Percentiles rank a stretch among this genome's conserved stretches.
phyloP scores from a whole-genome alignment of 2,797 vertebrate genomes.

The Macropodus opercularis region DNA sequence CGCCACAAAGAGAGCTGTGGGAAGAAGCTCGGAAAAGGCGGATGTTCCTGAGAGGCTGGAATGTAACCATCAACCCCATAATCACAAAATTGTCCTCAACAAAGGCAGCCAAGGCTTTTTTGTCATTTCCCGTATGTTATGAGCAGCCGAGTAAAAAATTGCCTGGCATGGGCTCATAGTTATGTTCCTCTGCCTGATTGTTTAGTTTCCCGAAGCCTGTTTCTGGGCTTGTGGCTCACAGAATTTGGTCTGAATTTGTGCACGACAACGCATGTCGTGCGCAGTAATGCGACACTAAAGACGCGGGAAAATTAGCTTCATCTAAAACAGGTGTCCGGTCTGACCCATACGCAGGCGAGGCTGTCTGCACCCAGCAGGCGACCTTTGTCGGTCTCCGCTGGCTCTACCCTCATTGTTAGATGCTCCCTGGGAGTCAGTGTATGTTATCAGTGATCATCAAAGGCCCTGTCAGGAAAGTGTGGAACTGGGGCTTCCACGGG shows the following conservation, averaged over 20 bases:
- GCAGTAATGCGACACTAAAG: conserved; percentile 20
- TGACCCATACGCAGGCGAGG: conserved; percentile 4
- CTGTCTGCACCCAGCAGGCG: conserved; percentile 12
- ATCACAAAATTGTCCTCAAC: conserved; percentile 65
- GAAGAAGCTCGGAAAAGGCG: conserved; percentile 28
- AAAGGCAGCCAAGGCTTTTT: conserved; percentile 54
- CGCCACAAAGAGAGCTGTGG: conserved; percentile 15
- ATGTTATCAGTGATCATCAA: conserved; percentile 82
- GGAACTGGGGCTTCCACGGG: conserved; percentile 74
- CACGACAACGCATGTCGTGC: too few relatives aligned
- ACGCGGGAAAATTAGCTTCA: too few relatives aligned
- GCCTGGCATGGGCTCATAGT: conserved; percentile 36
- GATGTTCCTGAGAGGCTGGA: conserved; percentile 37
- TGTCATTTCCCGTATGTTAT: conserved; percentile 62
- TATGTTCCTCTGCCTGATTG: conserved; percentile 42
- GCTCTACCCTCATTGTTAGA: conserved; percentile 75
- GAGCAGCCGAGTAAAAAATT: conserved; percentile 66
- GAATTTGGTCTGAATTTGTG: conserved; percentile 50
- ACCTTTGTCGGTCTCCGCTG: conserved; percentile 64
- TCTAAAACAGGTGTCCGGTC: background rate
- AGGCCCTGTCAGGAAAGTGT: conserved; percentile 81
- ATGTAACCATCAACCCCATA: conserved; percentile 52
- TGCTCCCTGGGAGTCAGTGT: conserved; percentile 72
- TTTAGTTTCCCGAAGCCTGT: conserved; percentile 53
- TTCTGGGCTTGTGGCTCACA: conserved; percentile 40